Evolutionary conservation across 2,113 vertebrate genomes (phyloP), one percentile per base, ranked within the genome.

Genomic region (Megaceryle torquata): DNA sequence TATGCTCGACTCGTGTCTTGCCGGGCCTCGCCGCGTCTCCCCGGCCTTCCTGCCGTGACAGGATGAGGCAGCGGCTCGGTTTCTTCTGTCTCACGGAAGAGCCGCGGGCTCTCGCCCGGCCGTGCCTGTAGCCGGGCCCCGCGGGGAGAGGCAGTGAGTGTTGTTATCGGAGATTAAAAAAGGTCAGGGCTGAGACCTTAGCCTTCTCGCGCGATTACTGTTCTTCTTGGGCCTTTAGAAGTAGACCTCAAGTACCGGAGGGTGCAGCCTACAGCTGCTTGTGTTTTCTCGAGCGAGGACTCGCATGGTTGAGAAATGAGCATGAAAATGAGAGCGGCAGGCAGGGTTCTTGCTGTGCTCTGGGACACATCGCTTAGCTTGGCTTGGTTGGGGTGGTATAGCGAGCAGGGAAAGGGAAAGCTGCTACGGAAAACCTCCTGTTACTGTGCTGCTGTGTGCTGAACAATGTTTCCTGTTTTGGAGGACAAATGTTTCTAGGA

Each of bases 241-340:
- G 7, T 1, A 25, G 25, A 1, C 3, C 11, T 17, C 8, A 0
- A 0, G 9, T 29, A 11, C 1, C 15, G 26, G 44, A 10, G 29
- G 29, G 4, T 7, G n/a, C 28, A 14, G 46, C 24, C 24, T 53
- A 7, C 7, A 8, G 35, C 17, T 44, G 0, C 29, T 13, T 19
- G 10, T 5, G 18, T 29, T 24, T 26, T 26, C 63, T 35, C 9
- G 43, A 76, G 13, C 15, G 26, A 7, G 10, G 13, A 1, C 4
- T 53, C 2, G 4, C 5, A 0, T 6, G 51, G 19, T 37, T 28
- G 46, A 57, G 60, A 25, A 33, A 6, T 3, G 22, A n/a, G 29
- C 5, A 0, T 21, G 85, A 28, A n/a, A 31, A 6, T 6, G 19
- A 39, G 44, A 10, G 79, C 5, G 2, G 33, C 39, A 6, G 37